Percentiles rank a stretch among this genome's conserved stretches.
These are phyloP conservation scores for Drosophila rellima DNA, from an alignment of 2,888 invertebrate species.

Conservation along the genomic window DNA sequence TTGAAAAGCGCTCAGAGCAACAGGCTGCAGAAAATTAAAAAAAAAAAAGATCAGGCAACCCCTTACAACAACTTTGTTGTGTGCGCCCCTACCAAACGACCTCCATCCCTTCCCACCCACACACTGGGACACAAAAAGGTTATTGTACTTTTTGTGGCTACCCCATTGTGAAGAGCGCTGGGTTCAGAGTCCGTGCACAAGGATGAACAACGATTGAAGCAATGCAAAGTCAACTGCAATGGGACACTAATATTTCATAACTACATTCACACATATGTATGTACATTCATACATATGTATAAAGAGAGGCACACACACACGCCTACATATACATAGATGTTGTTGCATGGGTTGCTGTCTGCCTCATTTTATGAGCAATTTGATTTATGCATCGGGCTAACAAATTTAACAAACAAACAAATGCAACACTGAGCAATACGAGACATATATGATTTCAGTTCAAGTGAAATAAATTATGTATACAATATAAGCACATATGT, in stretches of 20 bases:
- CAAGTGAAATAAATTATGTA: conserved; percentile 54
- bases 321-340: neutral
- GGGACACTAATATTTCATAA: conserved; percentile 48
- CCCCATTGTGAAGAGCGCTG: conserved; percentile 25
- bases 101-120: neutral
- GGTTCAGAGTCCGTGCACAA: conserved; percentile 45
- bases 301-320: neutral
- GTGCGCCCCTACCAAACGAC: neutral
- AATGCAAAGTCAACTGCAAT: conserved; percentile 48
- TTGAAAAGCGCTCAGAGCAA: conserved; percentile 44
- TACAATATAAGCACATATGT: conserved; percentile 7
- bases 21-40: conserved; percentile 42
- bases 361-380: conserved; percentile 53
- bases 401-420: conserved; percentile 36
- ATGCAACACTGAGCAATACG: conserved; percentile 29
- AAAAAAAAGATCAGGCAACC: neutral
- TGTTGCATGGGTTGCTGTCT: conserved; percentile 22
- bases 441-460: conserved; percentile 42
- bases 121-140: conserved; percentile 40
- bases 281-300: conserved; percentile 9
- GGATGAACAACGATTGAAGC: conserved; percentile 44
- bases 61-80: neutral
- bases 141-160: conserved; percentile 56
- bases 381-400: conserved; percentile 46
- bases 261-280: conserved; percentile 13